Evolutionary conservation across 2,888 invertebrate species (phyloP), one percentile per base, ranked within the genome.

Genomic region (Pycnomerus fuliginosus): DNA sequence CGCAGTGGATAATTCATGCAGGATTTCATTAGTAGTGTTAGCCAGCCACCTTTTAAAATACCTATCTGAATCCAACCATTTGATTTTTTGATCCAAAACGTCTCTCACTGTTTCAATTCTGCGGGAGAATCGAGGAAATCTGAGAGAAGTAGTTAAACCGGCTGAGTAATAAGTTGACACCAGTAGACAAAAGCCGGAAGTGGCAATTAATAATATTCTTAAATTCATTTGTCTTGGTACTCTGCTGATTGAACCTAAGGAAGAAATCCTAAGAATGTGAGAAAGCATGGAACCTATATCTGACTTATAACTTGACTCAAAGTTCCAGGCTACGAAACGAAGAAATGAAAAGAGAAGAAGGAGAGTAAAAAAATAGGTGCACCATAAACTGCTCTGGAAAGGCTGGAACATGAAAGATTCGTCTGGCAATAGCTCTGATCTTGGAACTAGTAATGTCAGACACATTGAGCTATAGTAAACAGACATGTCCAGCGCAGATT

Each of bases 11-110:
- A 36, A 15, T 36, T 27, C 17, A n/a, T 11, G 5, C 3, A 36
- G 20, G 2, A 17, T 1, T 2, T 5, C 16, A 16, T 36, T 36
- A 4, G 28, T 28, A 11, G 53, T 51, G 5, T 49, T 39, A 15
- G 35, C 23, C 17, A 56, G 38, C 49, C 46, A 48, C 7, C 10
- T 14, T 25, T 38, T 31, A 12, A 51, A 52, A 34, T 49, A 52
- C 5, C 34, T 22, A 5, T 25, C 15, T 43, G 50, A 31, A 14
- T 38, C 38, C 1, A 38, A 15, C 41, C 41, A 41, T 16, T 28
- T 28, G 1, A 41, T 17, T 5, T 35, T 20, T 13, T 27, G 12
- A 5, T 34, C 35, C 2, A 41, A 3, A 15, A 41, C 28, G 13
- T 41, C 41, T 22, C 13, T 14, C 13, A 41, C 5, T 1, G 28